phyloP scores from a whole-genome alignment of 1,140 invertebrate species.

The Dreissena rostriformis region DNA sequence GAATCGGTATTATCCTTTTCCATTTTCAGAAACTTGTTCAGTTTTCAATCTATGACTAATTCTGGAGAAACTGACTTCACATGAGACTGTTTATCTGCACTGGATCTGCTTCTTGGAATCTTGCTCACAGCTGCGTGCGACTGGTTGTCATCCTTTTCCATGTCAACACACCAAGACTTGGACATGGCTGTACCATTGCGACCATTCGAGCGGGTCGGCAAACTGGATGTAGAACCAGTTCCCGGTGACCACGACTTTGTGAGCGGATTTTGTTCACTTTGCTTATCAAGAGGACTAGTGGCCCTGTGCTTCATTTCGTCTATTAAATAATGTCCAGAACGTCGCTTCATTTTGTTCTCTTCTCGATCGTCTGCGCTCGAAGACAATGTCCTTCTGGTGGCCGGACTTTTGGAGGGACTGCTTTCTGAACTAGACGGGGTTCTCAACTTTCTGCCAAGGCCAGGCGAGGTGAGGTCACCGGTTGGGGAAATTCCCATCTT shows the following conservation, averaged over 20 bases:
- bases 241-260: conserved; percentile 46
- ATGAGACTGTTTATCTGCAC: background rate
- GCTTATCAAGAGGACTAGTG: conserved; percentile 45
- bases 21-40: conserved; percentile 29
- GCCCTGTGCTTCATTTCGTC: conserved; percentile 44
- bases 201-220: background rate
- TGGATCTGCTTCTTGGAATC: conserved; percentile 33
- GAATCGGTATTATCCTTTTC: too few species aligned
- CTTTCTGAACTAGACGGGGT: conserved; percentile 51
- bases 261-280: conserved; percentile 23
- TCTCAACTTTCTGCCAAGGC: conserved; percentile 30
- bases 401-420: conserved; percentile 55
- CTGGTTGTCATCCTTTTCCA: conserved; percentile 13
- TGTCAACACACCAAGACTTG: conserved; percentile 50
- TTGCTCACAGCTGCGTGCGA: conserved; percentile 13
- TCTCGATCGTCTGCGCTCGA: conserved; percentile 57
- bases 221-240: conserved; percentile 7
- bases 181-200: conserved; percentile 30
- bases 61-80: background rate
- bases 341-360: conserved; percentile 65
- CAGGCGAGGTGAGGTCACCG: conserved; percentile 53
- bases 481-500: conserved; percentile 67
- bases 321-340: conserved; percentile 61
- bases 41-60: conserved; percentile 9
- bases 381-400: conserved; percentile 59